phyloP scores from a whole-genome alignment of 35 echinoderm and acorn worm genomes.

The Eucidaris tribuloides region DNA sequence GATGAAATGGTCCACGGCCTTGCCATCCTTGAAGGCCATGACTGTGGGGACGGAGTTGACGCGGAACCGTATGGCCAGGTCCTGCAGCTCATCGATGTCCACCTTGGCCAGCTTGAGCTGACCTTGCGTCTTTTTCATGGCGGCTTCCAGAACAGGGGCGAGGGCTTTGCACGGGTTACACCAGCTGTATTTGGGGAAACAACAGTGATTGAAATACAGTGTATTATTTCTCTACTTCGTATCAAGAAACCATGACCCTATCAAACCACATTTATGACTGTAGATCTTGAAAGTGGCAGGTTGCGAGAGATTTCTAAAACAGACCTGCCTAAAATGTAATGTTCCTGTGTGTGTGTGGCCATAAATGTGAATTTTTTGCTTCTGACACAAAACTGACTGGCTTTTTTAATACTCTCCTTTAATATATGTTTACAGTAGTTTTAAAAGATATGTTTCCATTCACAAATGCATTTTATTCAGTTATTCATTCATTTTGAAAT shows the following conservation, averaged over 20 bases:
- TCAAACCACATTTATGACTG: neutral
- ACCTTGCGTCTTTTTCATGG: conserved; percentile 26
- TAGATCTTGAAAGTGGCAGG: neutral
- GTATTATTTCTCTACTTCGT: neutral
- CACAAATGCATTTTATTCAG: too few species aligned
- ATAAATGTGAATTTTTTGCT: too few species aligned
- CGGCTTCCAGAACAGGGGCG: conserved; percentile 63
- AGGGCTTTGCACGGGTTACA: conserved; percentile 78
- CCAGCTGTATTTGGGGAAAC: conserved; percentile 58
- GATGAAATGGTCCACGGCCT: conserved; percentile 68
- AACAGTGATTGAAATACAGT: neutral
- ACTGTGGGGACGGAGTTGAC: conserved; percentile 81
- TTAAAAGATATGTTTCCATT: too few species aligned
- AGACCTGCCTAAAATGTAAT: too few species aligned
- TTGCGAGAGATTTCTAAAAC: neutral
- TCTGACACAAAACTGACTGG: too few species aligned
- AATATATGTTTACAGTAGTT: too few species aligned
- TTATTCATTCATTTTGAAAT: too few species aligned
- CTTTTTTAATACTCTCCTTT: too few species aligned
- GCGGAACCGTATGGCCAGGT: conserved; percentile 81
- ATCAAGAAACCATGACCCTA: neutral
- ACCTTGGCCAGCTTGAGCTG: conserved; percentile 84
- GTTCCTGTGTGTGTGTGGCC: too few species aligned
- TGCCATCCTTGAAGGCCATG: conserved; percentile 72
- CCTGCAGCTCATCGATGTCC: conserved; percentile 73